Evolutionary conservation across 2,797 vertebrate species (phyloP).

Genomic region (Myripristis murdjan): DNA sequence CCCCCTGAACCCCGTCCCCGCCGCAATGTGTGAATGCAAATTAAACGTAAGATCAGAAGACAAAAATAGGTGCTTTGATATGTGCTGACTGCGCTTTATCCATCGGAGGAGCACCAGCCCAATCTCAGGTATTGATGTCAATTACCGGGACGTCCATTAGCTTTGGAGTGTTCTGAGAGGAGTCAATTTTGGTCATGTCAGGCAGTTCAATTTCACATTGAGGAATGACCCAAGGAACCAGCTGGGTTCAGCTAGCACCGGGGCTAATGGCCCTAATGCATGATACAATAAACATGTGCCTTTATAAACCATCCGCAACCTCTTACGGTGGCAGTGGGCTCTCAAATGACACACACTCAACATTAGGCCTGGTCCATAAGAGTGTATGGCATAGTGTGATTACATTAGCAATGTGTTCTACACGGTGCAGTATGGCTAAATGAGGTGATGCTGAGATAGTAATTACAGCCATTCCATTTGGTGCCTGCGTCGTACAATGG

Average conservation of each 20-base stretch:
- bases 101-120: constrained; percentile 37
- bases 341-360: constrained; percentile 80
- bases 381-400: constrained; percentile 74
- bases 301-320: constrained; percentile 79
- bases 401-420: constrained; percentile 80
- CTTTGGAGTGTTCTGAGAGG: constrained; percentile 70
- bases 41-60: constrained; percentile 58
- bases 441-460: constrained; percentile 71
- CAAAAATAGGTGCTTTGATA: constrained; percentile 66
- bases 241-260: constrained; percentile 67
- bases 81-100: constrained; percentile 59
- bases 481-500: constrained; percentile 62
- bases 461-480: constrained; percentile 72
- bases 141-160: constrained; percentile 77
- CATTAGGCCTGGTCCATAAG: constrained; percentile 75
- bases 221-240: constrained; percentile 73
- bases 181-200: constrained; percentile 78
- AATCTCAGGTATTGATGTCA: constrained; percentile 76
- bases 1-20: background rate
- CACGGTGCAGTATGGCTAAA: constrained; percentile 70
- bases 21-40: constrained; percentile 62
- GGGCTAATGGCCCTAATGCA: constrained; percentile 79
- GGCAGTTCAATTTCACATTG: constrained; percentile 76
- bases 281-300: constrained; percentile 80
- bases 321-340: constrained; percentile 71